Base-by-base conservation (phyloP, 2,888 invertebrate genomes). In the Incurvaria masculella region DNA sequence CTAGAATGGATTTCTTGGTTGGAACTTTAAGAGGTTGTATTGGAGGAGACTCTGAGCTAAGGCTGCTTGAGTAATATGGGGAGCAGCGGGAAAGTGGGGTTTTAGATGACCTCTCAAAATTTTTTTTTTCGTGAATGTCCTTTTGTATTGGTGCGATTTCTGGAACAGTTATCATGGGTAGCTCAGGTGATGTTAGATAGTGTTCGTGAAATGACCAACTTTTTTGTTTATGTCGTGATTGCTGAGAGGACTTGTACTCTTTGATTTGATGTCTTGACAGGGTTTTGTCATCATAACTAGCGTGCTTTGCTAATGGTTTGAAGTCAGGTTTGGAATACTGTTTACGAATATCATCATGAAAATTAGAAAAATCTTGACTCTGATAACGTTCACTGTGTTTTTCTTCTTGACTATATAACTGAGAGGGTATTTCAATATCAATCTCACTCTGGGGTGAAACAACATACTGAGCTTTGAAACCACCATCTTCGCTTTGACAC, bases 1-100 rank as follows among this genome's bases (percentile, higher is more conserved):
- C 81, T 2, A 85, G 68, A 23, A 86, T 59, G 0, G 86, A 83
- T 46, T 82, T 82, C 64, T 86, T 88, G 17, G 82, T 83, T 1
- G 85, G 81, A 5, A 83, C 83, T 58, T 86, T 84, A 44, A 83
- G 78, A 26, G 86, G 80, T 49, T 83, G 81, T 63, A 86, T 83
- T 2, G 87, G 87, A 2, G 87, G 87, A 21, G 87, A 87, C 57
- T 88, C 88, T 0, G 87, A 87, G 61, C 88, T 88, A 39, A 88
- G 68, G 58, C 88, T 88, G 59, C 87, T 88, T 21, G 88, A 88
- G 64, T 88, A 88, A 61, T 88, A 88, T 1, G 88, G 87, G 2
- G 88, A 87, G 60, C 87, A 87, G 61, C 87, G 85, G 1, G 85
- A 80, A 23, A 87, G 65, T 54, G 81, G 79, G 16, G 78, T 78